Conservation (phyloP, 2,797 vertebrate species). For the Capromys pilorides region DNA sequence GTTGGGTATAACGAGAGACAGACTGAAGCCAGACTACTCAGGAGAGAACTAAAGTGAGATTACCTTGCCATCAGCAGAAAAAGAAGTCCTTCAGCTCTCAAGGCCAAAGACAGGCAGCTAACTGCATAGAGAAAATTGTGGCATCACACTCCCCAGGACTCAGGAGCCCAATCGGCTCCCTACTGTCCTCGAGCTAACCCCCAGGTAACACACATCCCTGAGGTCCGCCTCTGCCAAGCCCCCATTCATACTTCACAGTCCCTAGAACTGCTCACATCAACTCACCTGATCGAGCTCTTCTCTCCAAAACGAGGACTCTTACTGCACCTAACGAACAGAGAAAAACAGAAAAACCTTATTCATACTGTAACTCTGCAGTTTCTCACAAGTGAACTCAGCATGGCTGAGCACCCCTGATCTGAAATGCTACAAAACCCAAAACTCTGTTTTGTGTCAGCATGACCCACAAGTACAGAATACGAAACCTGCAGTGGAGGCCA, state of each 20-base stretch:
- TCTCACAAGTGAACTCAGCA: background rate
- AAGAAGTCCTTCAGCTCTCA: too few species aligned
- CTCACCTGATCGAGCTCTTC: conserved; percentile 82
- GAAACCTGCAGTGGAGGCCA: background rate
- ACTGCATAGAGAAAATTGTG: too few species aligned
- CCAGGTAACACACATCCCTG: background rate
- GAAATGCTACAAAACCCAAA: background rate
- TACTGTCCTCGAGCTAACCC: too few species aligned
- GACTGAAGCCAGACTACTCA: too few species aligned
- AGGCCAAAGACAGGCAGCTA: too few species aligned
- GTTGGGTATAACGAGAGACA: too few species aligned
- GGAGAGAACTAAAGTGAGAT: too few species aligned
- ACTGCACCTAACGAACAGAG: conserved; percentile 71
- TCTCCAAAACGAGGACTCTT: conserved; percentile 80
- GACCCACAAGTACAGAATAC: background rate
- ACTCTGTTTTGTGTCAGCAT: background rate
- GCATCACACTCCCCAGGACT: too few species aligned
- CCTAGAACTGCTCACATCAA: background rate
- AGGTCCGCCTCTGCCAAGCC: background rate
- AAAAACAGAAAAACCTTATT: conserved; percentile 36
- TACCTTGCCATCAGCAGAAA: too few species aligned
- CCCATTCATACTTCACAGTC: background rate
- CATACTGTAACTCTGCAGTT: background rate
- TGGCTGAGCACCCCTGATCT: too few species aligned
- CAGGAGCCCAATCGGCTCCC: too few species aligned